These are phyloP conservation scores for Brachionichthys hirsutus DNA, from an alignment of 2,113 vertebrate genomes.

Conservation along the genomic window DNA sequence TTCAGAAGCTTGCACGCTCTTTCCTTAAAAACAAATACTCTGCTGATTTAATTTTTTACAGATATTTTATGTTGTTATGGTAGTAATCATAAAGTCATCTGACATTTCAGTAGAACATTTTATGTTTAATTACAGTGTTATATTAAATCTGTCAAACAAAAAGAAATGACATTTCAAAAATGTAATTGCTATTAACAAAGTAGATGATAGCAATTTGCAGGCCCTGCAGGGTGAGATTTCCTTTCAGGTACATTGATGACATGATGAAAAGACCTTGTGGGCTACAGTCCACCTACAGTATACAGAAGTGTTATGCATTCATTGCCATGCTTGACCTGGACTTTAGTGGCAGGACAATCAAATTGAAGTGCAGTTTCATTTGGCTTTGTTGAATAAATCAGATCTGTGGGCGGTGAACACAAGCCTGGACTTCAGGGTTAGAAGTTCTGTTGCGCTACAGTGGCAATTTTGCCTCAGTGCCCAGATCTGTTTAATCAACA, in stretches of 20 bases:
- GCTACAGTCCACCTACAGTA: constrained; percentile 4
- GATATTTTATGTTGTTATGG: not conserved
- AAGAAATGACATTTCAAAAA: no score
- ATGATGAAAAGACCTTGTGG: constrained; percentile 11
- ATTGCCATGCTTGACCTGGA: constrained; percentile 4
- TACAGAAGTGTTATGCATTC: constrained; percentile 5
- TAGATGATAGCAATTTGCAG: not conserved
- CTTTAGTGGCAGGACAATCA: constrained; percentile 21
- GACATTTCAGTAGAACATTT: not conserved
- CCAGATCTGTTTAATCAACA: not conserved
- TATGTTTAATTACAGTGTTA: not conserved
- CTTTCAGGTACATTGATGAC: not conserved
- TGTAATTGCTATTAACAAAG: no score
- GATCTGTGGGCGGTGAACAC: constrained; percentile 13
- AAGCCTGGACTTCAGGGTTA: constrained; percentile 2
- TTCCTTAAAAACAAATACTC: not conserved
- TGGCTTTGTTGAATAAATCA: not conserved
- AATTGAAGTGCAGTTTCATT: not conserved
- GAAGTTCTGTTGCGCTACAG: not conserved
- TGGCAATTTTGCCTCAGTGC: not conserved
- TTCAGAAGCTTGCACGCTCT: constrained; percentile 1
- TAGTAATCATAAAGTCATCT: not conserved
- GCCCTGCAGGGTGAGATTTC: not conserved
- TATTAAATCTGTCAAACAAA: not conserved
- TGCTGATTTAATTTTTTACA: not conserved